phyloP scores from a whole-genome alignment of 2,888 invertebrate species.

The Mesochorus sp. region DNA sequence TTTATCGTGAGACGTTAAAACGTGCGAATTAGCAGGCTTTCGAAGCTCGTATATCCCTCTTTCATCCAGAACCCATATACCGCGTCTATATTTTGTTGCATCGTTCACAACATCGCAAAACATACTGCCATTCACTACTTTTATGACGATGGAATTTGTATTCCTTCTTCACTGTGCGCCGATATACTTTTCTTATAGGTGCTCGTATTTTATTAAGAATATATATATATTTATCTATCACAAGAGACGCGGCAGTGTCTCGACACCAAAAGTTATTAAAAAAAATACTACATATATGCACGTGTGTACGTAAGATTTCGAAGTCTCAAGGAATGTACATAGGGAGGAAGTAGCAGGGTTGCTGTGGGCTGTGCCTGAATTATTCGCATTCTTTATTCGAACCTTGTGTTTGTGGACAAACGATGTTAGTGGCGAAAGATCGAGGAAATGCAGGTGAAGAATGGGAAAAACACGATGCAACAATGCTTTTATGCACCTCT shows the following conservation, averaged over 20 bases:
- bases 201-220: background rate
- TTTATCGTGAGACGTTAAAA: conserved; percentile 58
- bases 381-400: conserved; percentile 53
- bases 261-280: no score
- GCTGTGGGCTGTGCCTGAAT: conserved; percentile 30
- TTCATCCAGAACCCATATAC: background rate
- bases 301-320: no score
- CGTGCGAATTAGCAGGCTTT: conserved; percentile 55
- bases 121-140: conserved; percentile 65
- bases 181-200: background rate
- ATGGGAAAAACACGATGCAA: conserved; percentile 63
- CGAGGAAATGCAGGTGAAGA: conserved; percentile 4
- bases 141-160: conserved; percentile 78
- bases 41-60: conserved; percentile 33
- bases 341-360: background rate
- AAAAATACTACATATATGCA: no score
- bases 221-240: background rate
- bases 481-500: conserved; percentile 76
- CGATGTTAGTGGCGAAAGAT: background rate
- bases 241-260: no score
- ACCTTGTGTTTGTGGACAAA: conserved; percentile 16
- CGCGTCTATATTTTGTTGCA: background rate
- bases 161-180: conserved; percentile 63
- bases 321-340: background rate
- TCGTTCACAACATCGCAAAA: background rate